Conservation (phyloP, 1,140 invertebrate species). For the Temnothorax curvispinosus region DNA sequence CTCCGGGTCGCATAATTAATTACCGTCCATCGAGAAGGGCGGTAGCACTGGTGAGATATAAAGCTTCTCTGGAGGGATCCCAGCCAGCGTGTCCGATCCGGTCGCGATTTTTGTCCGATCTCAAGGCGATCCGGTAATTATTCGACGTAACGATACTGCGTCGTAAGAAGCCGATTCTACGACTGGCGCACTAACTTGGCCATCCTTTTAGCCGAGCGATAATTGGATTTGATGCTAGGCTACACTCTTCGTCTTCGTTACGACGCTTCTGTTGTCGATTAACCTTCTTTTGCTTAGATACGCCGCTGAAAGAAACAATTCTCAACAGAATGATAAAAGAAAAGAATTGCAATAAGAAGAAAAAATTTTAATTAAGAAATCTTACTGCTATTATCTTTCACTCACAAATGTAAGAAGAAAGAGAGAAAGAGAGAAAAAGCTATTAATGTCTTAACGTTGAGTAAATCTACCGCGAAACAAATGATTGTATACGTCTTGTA, state of each 20-base stretch:
- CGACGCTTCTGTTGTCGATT: constrained; percentile 14
- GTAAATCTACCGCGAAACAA: not conserved
- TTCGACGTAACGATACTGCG: constrained; percentile 27
- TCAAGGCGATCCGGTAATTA: constrained; percentile 59
- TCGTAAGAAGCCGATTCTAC: constrained; percentile 18
- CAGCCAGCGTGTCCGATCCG: not conserved
- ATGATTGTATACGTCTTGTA: not conserved
- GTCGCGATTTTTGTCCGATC: constrained; percentile 42
- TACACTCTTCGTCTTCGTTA: not conserved
- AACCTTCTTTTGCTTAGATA: constrained; percentile 6
- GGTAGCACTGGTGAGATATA: not conserved
- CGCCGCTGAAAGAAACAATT: not conserved
- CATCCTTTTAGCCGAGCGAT: not conserved
- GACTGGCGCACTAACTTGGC: not conserved
- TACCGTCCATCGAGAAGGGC: constrained; percentile 31
- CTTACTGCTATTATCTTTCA: not conserved
- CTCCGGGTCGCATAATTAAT: constrained; percentile 56
- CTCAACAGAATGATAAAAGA: not conserved
- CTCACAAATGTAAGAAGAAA: not conserved
- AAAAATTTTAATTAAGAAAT: not conserved
- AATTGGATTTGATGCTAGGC: constrained; percentile 6
- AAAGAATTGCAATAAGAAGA: not conserved
- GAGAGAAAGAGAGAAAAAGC: not conserved
- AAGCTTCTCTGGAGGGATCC: constrained; percentile 1
- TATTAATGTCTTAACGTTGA: not conserved